A percentile compares a stretch with the other conserved stretches of the same genome.
Evolutionary conservation across 2,797 vertebrate species (phyloP).

Genomic region (Hippocampus kuda): DNA sequence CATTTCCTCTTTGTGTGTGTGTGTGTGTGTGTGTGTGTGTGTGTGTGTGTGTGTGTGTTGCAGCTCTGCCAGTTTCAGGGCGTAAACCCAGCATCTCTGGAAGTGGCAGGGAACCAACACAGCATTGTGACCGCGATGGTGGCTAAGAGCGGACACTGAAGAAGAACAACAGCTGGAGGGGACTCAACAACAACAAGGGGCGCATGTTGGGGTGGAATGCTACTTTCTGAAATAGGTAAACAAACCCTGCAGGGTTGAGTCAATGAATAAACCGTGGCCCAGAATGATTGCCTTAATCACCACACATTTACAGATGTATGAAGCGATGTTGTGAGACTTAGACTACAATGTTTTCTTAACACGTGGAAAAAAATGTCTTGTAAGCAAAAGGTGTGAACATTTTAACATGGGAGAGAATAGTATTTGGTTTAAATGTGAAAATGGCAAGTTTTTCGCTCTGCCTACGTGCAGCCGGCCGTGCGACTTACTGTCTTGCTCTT

Average conservation of each 20-base stretch:
- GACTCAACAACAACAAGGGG: constrained; percentile 19
- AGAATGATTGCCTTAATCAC: constrained; percentile 76
- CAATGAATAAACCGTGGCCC: constrained; percentile 59
- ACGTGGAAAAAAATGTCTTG: constrained; percentile 70
- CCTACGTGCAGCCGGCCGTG: constrained; percentile 53
- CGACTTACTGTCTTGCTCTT: constrained; percentile 31
- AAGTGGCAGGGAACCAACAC: constrained; percentile 50
- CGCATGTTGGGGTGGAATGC: constrained; percentile 23
- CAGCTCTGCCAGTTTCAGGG: constrained; percentile 59
- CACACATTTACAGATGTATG: constrained; percentile 66
- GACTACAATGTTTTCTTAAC: constrained; percentile 64
- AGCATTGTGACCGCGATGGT: constrained; percentile 36
- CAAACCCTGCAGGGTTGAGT: constrained; percentile 41
- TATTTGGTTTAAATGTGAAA: constrained; percentile 65
- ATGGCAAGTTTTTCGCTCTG: constrained; percentile 63
- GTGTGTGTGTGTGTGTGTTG: constrained; percentile 25
- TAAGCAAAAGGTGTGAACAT: constrained; percentile 74
- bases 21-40: too few relatives aligned
- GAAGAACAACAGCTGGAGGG: constrained; percentile 41
- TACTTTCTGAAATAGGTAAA: constrained; percentile 39
- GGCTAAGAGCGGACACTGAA: constrained; percentile 34
- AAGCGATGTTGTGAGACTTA: constrained; percentile 63
- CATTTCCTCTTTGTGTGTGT: constrained; percentile 15
- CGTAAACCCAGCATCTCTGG: constrained; percentile 38
- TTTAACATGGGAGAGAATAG: constrained; percentile 73